These are phyloP conservation scores for Drosophila affinis DNA, from an alignment of 2,888 invertebrate genomes.

Conservation along the genomic window DNA sequence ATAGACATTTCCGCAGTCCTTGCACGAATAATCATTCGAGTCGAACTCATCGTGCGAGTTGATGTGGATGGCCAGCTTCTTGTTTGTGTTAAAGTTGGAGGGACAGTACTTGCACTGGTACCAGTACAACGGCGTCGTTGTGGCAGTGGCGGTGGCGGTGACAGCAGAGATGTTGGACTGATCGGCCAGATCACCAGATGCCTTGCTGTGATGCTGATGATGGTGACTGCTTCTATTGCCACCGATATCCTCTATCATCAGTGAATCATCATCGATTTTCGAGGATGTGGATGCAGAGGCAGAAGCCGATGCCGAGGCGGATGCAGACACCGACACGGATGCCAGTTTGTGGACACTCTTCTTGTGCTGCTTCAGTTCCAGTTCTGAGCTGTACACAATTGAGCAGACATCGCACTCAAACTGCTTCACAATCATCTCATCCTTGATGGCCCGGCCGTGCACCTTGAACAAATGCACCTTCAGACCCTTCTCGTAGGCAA, in stretches of 20 bases:
- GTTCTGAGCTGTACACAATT: constrained; percentile 81
- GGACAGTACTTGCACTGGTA: constrained; percentile 84
- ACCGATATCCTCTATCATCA: constrained; percentile 12
- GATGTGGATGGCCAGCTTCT: constrained; percentile 83
- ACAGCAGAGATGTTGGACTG: constrained; percentile 8
- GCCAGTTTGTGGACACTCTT: constrained; percentile 79
- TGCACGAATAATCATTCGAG: constrained; percentile 83
- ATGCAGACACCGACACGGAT: constrained; percentile 12
- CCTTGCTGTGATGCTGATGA: not conserved
- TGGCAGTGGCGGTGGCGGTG: constrained; percentile 12
- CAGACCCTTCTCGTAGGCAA: constrained; percentile 84
- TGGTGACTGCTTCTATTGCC: constrained; percentile 29
- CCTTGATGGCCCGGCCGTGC: constrained; percentile 81
- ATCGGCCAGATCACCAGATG: constrained; percentile 6
- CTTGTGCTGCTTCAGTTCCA: constrained; percentile 81
- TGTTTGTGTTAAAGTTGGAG: constrained; percentile 84
- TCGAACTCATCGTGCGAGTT: constrained; percentile 84
- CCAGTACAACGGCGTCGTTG: constrained; percentile 78
- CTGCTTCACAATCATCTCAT: constrained; percentile 82
- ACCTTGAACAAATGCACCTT: constrained; percentile 84
- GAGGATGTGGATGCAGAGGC: constrained; percentile 33
- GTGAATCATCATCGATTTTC: constrained; percentile 22
- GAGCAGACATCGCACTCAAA: constrained; percentile 84
- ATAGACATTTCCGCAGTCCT: constrained; percentile 84
- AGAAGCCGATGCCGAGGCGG: constrained; percentile 23